Conservation (phyloP, 2,888 invertebrate species). For the Chironomus riparius region DNA sequence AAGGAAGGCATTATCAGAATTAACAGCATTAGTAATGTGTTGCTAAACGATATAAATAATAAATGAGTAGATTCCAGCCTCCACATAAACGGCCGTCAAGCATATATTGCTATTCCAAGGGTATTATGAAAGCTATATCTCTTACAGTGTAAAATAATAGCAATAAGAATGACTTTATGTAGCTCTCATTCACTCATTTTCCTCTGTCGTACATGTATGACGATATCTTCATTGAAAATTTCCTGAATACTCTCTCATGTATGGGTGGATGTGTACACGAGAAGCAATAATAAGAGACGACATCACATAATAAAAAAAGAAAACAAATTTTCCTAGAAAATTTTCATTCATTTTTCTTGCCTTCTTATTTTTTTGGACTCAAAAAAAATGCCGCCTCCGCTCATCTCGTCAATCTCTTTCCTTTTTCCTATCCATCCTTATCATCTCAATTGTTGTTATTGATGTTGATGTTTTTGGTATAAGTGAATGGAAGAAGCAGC, state of each 20-base stretch:
- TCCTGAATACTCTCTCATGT: not conserved
- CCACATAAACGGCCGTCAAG: too few species aligned
- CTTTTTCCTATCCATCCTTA: not conserved
- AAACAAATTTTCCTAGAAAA: slow-evolving; percentile 20
- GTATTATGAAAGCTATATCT: not conserved
- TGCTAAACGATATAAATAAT: too few species aligned
- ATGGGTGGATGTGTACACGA: too few species aligned
- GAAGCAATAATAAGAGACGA: not conserved
- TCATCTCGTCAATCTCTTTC: not conserved
- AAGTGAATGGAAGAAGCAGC: not conserved
- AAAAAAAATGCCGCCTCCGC: slow-evolving; percentile 13
- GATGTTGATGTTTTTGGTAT: not conserved
- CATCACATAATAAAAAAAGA: not conserved
- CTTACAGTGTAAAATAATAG: not conserved
- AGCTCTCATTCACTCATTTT: too few species aligned
- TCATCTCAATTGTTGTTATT: not conserved
- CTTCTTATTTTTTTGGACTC: slow-evolving; percentile 9
- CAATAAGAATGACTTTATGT: too few species aligned
- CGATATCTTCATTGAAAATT: not conserved
- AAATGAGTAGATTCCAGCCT: too few species aligned
- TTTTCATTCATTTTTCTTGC: slow-evolving; percentile 24
- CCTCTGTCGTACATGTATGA: not conserved
- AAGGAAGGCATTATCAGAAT: too few species aligned
- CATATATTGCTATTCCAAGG: not conserved
- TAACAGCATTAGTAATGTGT: too few species aligned